Evolutionary conservation across 2,113 vertebrate species (phyloP).

Genomic region (Oryzias celebensis): DNA sequence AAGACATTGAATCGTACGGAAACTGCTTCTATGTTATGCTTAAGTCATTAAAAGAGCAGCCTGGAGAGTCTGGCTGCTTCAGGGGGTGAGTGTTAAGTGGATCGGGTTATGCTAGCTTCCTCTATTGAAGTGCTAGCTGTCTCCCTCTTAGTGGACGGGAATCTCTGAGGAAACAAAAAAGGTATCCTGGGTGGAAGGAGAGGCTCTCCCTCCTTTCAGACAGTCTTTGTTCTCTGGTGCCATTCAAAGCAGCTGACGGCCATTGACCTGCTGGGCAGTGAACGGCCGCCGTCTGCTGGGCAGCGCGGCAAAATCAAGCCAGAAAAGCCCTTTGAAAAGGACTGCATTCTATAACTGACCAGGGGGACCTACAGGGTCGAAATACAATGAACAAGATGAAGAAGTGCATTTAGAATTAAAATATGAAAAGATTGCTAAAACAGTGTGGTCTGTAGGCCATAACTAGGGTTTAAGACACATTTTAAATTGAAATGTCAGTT

Average conservation of each 20-base stretch:
- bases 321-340: too few species aligned
- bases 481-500: too few species aligned
- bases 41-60: slow-evolving; percentile 15
- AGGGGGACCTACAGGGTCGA: too few species aligned
- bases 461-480: too few species aligned
- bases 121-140: slow-evolving; percentile 12
- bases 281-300: slow-evolving; percentile 7
- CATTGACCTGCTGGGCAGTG: slow-evolving; percentile 21
- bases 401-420: too few species aligned
- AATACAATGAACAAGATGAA: too few species aligned
- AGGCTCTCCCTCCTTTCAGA: slow-evolving; percentile 11
- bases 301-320: too few species aligned
- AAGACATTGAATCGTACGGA: background rate
- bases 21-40: slow-evolving; percentile 1
- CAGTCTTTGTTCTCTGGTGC: slow-evolving; percentile 9
- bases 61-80: slow-evolving; percentile 1
- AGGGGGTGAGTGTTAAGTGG: slow-evolving; percentile 23
- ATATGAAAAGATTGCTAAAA: too few species aligned
- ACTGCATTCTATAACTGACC: too few species aligned
- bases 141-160: slow-evolving; percentile 18
- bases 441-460: too few species aligned
- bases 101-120: slow-evolving; percentile 18
- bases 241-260: slow-evolving; percentile 12
- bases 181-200: slow-evolving; percentile 20
- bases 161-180: slow-evolving; percentile 28